phyloP scores from a whole-genome alignment of 2,888 invertebrate genomes.

The Lithophane leautieri region DNA sequence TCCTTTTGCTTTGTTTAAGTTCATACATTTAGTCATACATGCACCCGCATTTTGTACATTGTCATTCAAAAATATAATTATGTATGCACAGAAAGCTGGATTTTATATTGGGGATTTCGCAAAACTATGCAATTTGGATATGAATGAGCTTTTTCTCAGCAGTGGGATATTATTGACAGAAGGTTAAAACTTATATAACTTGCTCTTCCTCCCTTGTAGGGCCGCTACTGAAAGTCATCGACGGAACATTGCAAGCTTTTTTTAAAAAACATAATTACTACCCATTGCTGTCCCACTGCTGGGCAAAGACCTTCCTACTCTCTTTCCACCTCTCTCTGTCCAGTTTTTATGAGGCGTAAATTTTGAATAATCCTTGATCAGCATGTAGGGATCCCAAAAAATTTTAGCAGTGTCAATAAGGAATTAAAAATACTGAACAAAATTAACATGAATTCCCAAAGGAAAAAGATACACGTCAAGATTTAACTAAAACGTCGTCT shows the following conservation, averaged over 20 bases:
- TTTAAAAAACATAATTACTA: too few species aligned
- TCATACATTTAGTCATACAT: too few species aligned
- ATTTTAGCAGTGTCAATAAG: not conserved
- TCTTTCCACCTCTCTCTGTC: too few species aligned
- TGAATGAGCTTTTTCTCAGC: not conserved
- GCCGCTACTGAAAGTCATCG: not conserved
- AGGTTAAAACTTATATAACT: not conserved
- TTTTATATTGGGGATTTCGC: too few species aligned
- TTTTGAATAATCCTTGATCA: not conserved
- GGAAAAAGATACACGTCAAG: too few species aligned
- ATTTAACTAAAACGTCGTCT: not conserved
- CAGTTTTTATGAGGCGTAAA: not conserved
- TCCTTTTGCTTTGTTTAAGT: too few species aligned
- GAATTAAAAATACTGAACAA: not conserved
- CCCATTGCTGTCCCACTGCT: too few species aligned
- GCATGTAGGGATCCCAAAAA: not conserved
- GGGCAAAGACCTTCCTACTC: too few species aligned
- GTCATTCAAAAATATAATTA: not conserved
- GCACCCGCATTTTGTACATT: not conserved
- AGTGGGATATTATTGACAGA: not conserved
- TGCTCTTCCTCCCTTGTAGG: too few species aligned
- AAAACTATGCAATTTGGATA: not conserved
- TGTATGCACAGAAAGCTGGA: not conserved
- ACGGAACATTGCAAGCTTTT: too few species aligned
- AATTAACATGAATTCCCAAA: not conserved